Base-by-base conservation (phyloP, 2,888 invertebrate species). In the Neoscelio sp. region DNA sequence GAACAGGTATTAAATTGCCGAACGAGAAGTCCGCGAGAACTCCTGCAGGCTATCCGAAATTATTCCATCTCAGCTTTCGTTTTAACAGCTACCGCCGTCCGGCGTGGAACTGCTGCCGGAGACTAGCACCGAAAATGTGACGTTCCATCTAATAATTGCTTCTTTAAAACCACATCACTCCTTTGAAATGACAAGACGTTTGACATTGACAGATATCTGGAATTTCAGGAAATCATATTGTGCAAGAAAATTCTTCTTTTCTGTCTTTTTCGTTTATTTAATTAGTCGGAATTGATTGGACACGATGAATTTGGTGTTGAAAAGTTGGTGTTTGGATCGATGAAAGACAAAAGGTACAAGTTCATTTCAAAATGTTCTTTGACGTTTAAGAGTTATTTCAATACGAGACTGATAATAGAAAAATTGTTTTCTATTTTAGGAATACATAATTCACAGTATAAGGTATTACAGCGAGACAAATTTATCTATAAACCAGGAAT, bases 1-100 rank as follows among this genome's bases (percentile, higher is more conserved):
- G 44, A 48, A 38, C 78, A 78, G 71, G 73, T 78, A 77, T 71
- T 56, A 77, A 70, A 77, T 70, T 77, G 68, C 68, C 64, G 70
- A 64, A 65, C 73, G 68, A 60, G 46, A 40, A 71, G 58, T 65
- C 65, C 8, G 35, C 17, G 30, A 71, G 78, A 71, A 65, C 78
- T 78, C 78, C 78, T 71, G 73, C 78, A 33, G 77, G 48, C 54
- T 30, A 13, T 40, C 28, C 54, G 44, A 77, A 70, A 73, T 78
- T 68, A 73, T 73, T 78, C 68, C 62, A 78, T 78, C 68, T 54
- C 56, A 38, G 64, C 46, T 65, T 64, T 77, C 46, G 58, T 70
- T 78, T 67, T 60, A 60, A 33, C 65, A 17, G 77, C 77, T 77
- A 77, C 77, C 71, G 65, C 42, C 56, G 56, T 10, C 28, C 30